Evolutionary conservation across 2,888 invertebrate species (phyloP).

Genomic region (Pecten maximus): DNA sequence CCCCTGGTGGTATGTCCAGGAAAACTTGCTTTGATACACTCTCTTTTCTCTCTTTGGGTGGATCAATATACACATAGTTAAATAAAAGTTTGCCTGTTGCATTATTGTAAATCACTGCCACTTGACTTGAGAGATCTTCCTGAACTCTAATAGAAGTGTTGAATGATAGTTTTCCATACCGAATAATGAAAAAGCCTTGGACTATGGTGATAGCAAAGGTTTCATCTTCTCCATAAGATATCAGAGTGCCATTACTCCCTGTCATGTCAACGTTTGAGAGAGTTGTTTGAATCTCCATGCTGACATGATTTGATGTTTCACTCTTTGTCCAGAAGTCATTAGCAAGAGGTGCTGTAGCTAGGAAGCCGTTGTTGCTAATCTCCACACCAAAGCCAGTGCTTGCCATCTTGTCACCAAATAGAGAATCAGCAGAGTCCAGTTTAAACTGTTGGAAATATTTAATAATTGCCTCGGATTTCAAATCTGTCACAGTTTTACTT

Average conservation of each 20-base stretch:
- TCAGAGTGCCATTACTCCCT: constrained; percentile 48
- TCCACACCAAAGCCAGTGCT: neutral
- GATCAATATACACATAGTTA: constrained; percentile 47
- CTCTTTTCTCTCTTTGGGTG: neutral
- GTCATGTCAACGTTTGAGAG: neutral
- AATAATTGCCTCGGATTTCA: neutral
- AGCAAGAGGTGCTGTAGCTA: neutral
- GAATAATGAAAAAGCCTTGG: constrained; percentile 50
- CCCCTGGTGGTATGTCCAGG: constrained; percentile 51
- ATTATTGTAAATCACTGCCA: constrained; percentile 59
- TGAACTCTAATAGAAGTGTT: constrained; percentile 51
- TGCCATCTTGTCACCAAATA: neutral
- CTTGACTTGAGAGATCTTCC: constrained; percentile 56
- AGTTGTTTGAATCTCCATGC: constrained; percentile 28
- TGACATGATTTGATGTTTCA: neutral
- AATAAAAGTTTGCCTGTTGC: constrained; percentile 51
- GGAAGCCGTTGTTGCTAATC: neutral
- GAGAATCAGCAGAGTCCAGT: neutral
- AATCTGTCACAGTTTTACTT: neutral
- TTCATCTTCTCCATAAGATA: constrained; percentile 47
- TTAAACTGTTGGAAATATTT: neutral
- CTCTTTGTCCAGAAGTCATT: neutral
- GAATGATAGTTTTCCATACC: constrained; percentile 42
- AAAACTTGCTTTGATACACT: constrained; percentile 39
- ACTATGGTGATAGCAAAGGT: constrained; percentile 57